Evolutionary conservation across 1,140 invertebrate genomes (phyloP).

Genomic region (Mya arenaria): DNA sequence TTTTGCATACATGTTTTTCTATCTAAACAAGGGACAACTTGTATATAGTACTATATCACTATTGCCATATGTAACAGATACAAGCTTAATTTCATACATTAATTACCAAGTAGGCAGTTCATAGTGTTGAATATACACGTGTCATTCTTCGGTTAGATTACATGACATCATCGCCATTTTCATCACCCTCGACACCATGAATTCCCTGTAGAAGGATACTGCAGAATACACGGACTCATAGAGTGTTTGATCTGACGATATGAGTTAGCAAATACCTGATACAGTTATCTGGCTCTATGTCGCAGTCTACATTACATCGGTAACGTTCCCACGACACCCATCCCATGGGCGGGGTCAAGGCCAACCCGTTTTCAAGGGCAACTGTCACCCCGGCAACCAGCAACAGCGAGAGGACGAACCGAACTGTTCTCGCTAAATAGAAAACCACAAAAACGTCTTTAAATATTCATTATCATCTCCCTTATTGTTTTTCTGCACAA

Average conservation of each 20-base stretch:
- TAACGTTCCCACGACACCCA: conserved; percentile 81
- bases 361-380: conserved; percentile 79
- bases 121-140: neutral
- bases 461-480: too few relatives aligned
- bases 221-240: neutral
- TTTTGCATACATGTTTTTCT: too few relatives aligned
- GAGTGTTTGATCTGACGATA: neutral
- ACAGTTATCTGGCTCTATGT: conserved; percentile 78
- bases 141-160: neutral
- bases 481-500: too few relatives aligned
- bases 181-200: neutral
- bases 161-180: neutral
- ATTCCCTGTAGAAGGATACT: neutral
- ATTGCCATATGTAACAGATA: too few relatives aligned
- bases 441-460: too few relatives aligned
- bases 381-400: neutral
- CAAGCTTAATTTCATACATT: neutral
- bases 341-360: conserved; percentile 80
- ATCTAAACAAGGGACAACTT: too few relatives aligned
- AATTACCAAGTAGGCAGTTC: neutral
- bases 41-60: too few relatives aligned
- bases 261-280: conserved; percentile 71
- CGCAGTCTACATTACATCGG: conserved; percentile 78
- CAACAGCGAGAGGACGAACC: too few relatives aligned
- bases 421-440: too few relatives aligned